Percentiles rank a stretch among this genome's conserved stretches.
Conservation (phyloP, 2,113 vertebrate species). For the Phasianus colchicus region DNA sequence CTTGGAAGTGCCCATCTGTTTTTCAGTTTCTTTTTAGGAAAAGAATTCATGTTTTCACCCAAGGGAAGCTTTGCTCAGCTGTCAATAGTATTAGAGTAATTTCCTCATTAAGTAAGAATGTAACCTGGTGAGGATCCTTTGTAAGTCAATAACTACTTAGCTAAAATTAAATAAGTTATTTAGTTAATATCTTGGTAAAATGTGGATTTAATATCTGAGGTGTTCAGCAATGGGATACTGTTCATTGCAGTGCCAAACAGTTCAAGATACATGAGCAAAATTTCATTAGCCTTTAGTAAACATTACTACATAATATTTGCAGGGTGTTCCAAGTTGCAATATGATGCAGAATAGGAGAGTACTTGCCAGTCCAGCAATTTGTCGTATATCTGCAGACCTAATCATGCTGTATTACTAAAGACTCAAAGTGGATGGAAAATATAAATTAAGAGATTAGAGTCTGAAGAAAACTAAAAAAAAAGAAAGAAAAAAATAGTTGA, state of each 20-base stretch:
- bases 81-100: conserved; percentile 71
- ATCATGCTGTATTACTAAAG: background rate
- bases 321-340: background rate
- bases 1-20: conserved; percentile 62
- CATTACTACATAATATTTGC: background rate
- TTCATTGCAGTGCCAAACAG: background rate
- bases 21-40: conserved; percentile 5
- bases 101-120: conserved; percentile 65
- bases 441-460: background rate
- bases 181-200: conserved; percentile 71
- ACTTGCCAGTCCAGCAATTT: background rate
- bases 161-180: conserved; percentile 74
- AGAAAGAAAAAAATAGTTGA: background rate
- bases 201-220: background rate
- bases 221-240: background rate
- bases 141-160: conserved; percentile 52
- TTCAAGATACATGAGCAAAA: background rate
- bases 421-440: background rate
- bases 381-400: background rate
- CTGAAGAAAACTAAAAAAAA: background rate
- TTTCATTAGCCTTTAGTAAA: background rate
- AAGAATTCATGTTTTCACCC: conserved; percentile 50
- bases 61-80: conserved; percentile 9
- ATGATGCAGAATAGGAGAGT: background rate
- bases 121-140: conserved; percentile 67